Base-by-base conservation (phyloP, 2,113 vertebrate species). In the Buteo buteo region DNA sequence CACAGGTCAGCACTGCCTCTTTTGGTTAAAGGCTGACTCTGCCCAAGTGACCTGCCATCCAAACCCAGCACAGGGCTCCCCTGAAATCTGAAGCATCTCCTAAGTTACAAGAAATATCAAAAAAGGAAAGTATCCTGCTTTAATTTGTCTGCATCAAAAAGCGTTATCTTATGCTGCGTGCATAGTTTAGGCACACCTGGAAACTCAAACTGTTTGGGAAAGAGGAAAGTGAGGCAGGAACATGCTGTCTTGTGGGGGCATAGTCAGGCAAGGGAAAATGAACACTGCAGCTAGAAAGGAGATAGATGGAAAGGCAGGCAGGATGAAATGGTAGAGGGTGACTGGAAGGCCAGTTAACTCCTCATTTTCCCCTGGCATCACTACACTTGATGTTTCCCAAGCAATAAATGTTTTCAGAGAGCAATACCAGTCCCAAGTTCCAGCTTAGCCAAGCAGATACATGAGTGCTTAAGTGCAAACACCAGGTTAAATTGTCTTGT, bases 401-500 rank as follows among this genome's bases (percentile, higher is more conserved):
- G 36, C 74, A 64, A 12, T 34, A 21, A 10, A 2, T 16, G 26
- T 31, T 21, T 58, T 47, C 40, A 20, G 28, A 66, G 72, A 32
- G 66, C 34, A 42, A 38, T 6, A 11, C 6, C 0, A 0, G 47
- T 14, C 36, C 42, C n/a, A 19, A 14, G 44, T 38, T 57, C 38
- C 38, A 52, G 61, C 59, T 49, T 11, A 83, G n/a, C 38, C 50
- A 58, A 24, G 50, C 36, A 29, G 59, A 14, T 14, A 24, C 2
- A 12, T 0, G 8, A 66, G 44, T 11, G 47, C 38, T n/a, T 8
- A 44, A 73, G 31, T 21, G 22, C 50, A 52, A 58, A 52, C 36
- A 50, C 16, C 52, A 62, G 18, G 25, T 52, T 64, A 76, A 45
- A 73, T 24, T 7, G 0, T 50, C 31, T 34, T 31, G 70, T 29